Evolutionary conservation across 1,140 invertebrate species (phyloP).

Genomic region (Steinernema khuongi): DNA sequence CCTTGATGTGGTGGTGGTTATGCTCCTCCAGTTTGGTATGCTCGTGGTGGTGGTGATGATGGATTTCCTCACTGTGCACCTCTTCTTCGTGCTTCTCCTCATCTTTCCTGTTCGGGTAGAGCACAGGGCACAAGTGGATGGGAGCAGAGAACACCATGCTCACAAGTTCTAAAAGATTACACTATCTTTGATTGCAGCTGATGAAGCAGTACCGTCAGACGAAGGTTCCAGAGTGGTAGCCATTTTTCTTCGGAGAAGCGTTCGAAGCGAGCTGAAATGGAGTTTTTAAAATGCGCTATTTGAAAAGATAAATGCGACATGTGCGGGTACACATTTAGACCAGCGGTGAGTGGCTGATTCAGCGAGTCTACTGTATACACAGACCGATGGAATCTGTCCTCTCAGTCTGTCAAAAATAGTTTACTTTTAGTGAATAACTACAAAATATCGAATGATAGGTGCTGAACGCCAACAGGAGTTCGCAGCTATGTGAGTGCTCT

Average conservation of each 20-base stretch:
- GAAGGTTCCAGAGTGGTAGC: background rate
- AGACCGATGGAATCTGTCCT: too few species aligned
- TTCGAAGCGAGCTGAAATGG: background rate
- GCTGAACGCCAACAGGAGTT: too few species aligned
- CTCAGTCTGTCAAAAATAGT: background rate
- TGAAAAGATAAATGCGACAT: too few species aligned
- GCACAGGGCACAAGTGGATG: background rate
- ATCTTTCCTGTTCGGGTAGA: background rate
- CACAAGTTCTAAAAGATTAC: background rate
- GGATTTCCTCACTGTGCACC: too few species aligned
- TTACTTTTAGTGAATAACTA: background rate
- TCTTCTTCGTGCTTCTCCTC: background rate
- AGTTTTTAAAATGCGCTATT: background rate
- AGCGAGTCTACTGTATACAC: too few species aligned
- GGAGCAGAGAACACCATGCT: slow-evolving; percentile 8
- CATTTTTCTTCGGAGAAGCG: background rate
- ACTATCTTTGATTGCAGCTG: background rate
- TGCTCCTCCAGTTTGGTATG: background rate
- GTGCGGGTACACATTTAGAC: too few species aligned
- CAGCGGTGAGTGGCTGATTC: too few species aligned
- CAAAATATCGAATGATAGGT: too few species aligned
- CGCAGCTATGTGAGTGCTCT: too few species aligned
- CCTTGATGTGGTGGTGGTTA: background rate
- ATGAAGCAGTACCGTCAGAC: background rate
- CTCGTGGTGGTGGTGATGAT: background rate